Conservation (phyloP, 1,140 invertebrate species). For the Linepithema humile region DNA sequence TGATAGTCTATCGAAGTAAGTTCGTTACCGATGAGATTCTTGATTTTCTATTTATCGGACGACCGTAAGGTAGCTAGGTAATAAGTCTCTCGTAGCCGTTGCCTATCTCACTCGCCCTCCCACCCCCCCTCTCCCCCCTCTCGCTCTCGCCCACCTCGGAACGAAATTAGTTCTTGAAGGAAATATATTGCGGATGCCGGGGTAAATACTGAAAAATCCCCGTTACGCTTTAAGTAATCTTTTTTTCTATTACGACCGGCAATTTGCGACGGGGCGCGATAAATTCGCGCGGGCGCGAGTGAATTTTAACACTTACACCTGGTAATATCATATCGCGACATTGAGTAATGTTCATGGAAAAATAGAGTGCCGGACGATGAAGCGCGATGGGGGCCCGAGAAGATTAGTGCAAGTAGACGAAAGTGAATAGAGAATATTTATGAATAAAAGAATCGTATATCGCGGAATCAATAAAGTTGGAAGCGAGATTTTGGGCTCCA, state of each 20-base stretch:
- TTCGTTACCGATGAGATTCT: slow-evolving; percentile 59
- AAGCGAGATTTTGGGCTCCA: slow-evolving; percentile 12
- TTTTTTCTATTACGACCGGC: slow-evolving; percentile 54
- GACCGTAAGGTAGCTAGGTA: slow-evolving; percentile 52
- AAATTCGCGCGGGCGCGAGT: slow-evolving; percentile 43
- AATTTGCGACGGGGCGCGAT: slow-evolving; percentile 49
- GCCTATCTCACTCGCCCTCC: neutral
- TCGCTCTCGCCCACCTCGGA: too few species aligned
- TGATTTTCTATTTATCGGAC: slow-evolving; percentile 56
- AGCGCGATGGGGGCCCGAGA: neutral
- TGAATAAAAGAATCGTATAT: slow-evolving; percentile 1
- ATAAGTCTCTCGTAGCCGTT: slow-evolving; percentile 52
- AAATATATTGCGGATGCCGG: slow-evolving; percentile 57
- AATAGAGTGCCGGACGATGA: slow-evolving; percentile 34
- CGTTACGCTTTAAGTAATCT: slow-evolving; percentile 41
- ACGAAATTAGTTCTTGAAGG: slow-evolving; percentile 57
- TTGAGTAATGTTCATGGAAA: slow-evolving; percentile 48
- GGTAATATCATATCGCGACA: slow-evolving; percentile 50
- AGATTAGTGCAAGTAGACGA: neutral
- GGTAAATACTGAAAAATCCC: slow-evolving; percentile 56
- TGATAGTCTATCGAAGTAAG: slow-evolving; percentile 59
- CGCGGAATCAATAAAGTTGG: neutral
- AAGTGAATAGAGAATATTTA: neutral
- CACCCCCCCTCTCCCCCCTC: too few species aligned
- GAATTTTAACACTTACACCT: slow-evolving; percentile 53